These are phyloP conservation scores for Sycophaga agraensis DNA, from an alignment of 1,140 invertebrate genomes.

Conservation along the genomic window DNA sequence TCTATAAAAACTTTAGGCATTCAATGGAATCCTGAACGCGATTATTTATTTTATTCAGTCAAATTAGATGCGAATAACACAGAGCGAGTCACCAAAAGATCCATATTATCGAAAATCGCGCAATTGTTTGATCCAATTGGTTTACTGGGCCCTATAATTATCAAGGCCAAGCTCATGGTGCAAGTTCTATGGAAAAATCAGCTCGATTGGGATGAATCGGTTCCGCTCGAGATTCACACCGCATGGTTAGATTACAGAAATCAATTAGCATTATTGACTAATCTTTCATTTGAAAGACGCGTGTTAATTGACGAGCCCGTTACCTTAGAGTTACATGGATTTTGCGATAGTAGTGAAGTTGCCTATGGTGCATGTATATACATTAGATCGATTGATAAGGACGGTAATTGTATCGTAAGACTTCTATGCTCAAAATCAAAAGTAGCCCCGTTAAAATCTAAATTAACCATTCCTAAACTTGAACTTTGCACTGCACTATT, in stretches of 20 bases:
- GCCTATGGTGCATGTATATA: slow-evolving; percentile 16
- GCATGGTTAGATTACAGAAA: too few species aligned
- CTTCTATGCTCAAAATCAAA: too few species aligned
- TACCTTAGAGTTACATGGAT: slow-evolving; percentile 11
- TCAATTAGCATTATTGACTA: too few species aligned
- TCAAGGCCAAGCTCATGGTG: slow-evolving; percentile 18
- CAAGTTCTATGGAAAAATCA: slow-evolving; percentile 18
- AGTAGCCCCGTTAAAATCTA: too few species aligned
- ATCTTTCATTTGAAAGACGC: background rate
- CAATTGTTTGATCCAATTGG: slow-evolving; percentile 26
- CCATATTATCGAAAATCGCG: slow-evolving; percentile 1
- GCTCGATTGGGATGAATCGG: slow-evolving; percentile 33
- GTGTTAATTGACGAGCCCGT: slow-evolving; percentile 13
- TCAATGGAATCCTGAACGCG: too few species aligned
- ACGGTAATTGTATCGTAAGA: too few species aligned
- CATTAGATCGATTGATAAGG: background rate
- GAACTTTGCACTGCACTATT: too few species aligned
- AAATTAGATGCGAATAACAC: too few species aligned
- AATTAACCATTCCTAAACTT: too few species aligned
- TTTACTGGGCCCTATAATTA: slow-evolving; percentile 1
- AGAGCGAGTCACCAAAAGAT: background rate
- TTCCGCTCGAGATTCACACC: slow-evolving; percentile 39
- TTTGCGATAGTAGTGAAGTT: too few species aligned
- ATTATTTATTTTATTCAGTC: too few species aligned
- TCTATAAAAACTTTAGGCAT: too few species aligned